phyloP scores from a whole-genome alignment of 2,113 vertebrate species.

The Cyprinus carpio region DNA sequence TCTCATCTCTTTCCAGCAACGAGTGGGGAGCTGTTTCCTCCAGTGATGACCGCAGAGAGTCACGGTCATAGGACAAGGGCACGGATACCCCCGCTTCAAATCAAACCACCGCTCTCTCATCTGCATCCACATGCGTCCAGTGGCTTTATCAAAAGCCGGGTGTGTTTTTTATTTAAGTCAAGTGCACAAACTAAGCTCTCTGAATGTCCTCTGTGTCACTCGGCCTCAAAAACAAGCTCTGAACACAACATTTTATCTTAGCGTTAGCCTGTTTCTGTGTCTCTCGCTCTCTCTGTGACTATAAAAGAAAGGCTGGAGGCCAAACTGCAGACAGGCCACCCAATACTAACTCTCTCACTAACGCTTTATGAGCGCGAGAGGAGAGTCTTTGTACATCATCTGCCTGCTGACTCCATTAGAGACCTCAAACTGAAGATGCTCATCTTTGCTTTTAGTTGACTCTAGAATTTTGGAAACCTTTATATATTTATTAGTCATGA shows the following conservation, averaged over 20 bases:
- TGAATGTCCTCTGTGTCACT: conserved; percentile 58
- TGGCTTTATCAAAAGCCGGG: conserved; percentile 60
- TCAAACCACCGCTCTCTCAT: background rate
- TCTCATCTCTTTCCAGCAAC: conserved; percentile 60
- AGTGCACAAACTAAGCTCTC: conserved; percentile 56
- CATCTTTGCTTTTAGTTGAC: conserved; percentile 38
- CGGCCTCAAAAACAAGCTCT: conserved; percentile 66
- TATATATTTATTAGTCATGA: background rate
- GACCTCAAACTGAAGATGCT: conserved; percentile 31
- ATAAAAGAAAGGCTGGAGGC: conserved; percentile 63
- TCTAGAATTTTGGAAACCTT: conserved; percentile 17
- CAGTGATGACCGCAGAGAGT: conserved; percentile 48
- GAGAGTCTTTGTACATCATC: conserved; percentile 36
- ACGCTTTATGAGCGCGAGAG: conserved; percentile 15
- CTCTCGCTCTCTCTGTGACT: conserved; percentile 25
- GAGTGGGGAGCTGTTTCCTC: conserved; percentile 42
- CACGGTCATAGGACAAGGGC: conserved; percentile 63
- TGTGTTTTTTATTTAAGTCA: conserved; percentile 52
- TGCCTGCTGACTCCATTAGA: conserved; percentile 39
- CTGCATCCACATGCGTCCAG: conserved; percentile 44
- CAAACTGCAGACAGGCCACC: conserved; percentile 49
- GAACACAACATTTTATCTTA: conserved; percentile 60
- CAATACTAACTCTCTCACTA: background rate
- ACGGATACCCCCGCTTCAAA: conserved; percentile 32
- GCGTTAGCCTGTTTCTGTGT: conserved; percentile 56